Conservation (phyloP, 1,140 invertebrate genomes). For the Conopomorpha cramerella region DNA sequence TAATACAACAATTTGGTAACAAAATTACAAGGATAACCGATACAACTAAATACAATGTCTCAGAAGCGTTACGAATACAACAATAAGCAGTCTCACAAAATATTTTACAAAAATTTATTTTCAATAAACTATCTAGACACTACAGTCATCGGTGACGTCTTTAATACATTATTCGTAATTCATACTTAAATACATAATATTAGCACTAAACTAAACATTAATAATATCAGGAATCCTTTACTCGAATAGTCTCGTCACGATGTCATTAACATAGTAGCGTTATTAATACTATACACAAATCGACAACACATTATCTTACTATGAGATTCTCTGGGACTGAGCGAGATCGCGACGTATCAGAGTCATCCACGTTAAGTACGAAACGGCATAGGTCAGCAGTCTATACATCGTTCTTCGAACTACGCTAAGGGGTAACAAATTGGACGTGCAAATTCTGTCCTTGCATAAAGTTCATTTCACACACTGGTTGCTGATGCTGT, state of each 20-base stretch:
- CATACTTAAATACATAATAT: conserved; percentile 50
- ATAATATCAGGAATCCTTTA: conserved; percentile 56
- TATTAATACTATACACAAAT: conserved; percentile 60
- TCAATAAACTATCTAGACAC: conserved; percentile 55
- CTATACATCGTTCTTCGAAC: conserved; percentile 18
- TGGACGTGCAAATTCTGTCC: conserved; percentile 19
- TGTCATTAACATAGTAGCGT: conserved; percentile 52
- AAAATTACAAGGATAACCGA: conserved; percentile 51
- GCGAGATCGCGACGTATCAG: conserved; percentile 21
- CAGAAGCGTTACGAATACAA: conserved; percentile 53
- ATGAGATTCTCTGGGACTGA: conserved; percentile 53
- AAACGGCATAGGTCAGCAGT: conserved; percentile 29
- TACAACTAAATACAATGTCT: conserved; percentile 31
- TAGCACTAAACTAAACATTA: conserved; percentile 48
- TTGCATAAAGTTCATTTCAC: no score
- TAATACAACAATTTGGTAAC: conserved; percentile 58
- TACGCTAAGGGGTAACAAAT: conserved; percentile 25
- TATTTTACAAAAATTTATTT: conserved; percentile 54
- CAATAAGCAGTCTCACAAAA: conserved; percentile 58
- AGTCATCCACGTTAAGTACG: conserved; percentile 41
- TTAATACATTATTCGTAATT: conserved; percentile 31
- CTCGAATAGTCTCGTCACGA: conserved; percentile 53
- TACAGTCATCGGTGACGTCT: conserved; percentile 45
- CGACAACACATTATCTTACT: conserved; percentile 48
- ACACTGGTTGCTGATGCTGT: no score